Evolutionary conservation across 2,888 invertebrate genomes (phyloP).

Genomic region (Ceramica pisi): DNA sequence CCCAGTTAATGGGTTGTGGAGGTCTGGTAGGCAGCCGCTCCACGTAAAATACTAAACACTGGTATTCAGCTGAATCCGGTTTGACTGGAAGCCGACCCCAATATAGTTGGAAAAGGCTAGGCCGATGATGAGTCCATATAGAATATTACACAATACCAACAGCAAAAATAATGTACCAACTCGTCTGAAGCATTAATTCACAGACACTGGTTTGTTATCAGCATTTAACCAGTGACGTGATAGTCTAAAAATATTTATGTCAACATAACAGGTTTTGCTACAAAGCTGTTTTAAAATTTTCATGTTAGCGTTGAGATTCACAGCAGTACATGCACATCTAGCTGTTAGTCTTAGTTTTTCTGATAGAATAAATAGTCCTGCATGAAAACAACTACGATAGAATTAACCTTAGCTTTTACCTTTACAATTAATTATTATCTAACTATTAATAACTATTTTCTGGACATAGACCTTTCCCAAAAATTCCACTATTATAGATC

Average conservation of each 20-base stretch:
- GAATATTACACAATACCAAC: not conserved
- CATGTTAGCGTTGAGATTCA: not conserved
- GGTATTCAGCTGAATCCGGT: too few relatives aligned
- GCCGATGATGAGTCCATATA: too few relatives aligned
- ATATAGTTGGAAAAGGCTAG: too few relatives aligned
- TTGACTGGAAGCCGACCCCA: too few relatives aligned
- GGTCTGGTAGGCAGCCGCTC: too few relatives aligned
- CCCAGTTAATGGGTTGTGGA: too few relatives aligned
- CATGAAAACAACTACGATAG: too few relatives aligned
- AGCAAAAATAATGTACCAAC: not conserved
- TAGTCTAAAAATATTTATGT: slow-evolving; percentile 5
- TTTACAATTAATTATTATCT: too few relatives aligned
- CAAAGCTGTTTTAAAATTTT: not conserved
- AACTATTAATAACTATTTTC: not conserved
- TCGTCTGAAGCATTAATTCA: not conserved
- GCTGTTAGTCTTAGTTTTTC: too few relatives aligned
- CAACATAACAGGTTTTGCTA: not conserved
- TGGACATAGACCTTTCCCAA: not conserved
- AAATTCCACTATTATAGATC: too few relatives aligned
- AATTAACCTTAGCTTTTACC: not conserved
- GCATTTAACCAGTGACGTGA: not conserved
- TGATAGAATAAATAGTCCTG: too few relatives aligned
- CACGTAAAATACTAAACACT: too few relatives aligned
- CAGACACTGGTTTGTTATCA: not conserved
- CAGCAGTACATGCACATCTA: not conserved